phyloP scores from a whole-genome alignment of 2,888 invertebrate species.

The Carterocephalus palaemon region DNA sequence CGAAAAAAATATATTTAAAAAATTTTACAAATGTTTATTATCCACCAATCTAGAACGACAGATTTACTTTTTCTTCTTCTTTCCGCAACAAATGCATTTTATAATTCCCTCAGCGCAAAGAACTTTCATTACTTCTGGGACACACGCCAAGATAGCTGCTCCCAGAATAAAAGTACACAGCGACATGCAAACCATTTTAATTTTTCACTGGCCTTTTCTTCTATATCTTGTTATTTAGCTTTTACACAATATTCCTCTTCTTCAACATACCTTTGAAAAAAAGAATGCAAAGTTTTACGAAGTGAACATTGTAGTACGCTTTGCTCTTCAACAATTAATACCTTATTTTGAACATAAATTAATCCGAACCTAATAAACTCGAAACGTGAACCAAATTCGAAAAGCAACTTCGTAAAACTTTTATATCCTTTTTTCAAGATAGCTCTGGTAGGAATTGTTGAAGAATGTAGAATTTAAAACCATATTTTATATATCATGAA shows the following conservation, averaged over 20 bases:
- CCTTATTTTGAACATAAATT: too few relatives aligned
- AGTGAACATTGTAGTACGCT: conserved; percentile 30
- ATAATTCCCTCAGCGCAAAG: conserved; percentile 29
- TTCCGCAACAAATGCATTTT: conserved; percentile 35
- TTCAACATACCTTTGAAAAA: conserved; percentile 44
- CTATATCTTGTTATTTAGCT: neutral
- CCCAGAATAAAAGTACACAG: conserved; percentile 42
- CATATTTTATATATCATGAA: too few relatives aligned
- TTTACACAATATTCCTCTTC: conserved; percentile 23
- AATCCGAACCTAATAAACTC: too few relatives aligned
- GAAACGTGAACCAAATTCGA: conserved; percentile 7
- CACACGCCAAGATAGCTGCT: conserved; percentile 43
- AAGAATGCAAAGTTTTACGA: conserved; percentile 57
- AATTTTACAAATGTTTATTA: conserved; percentile 21
- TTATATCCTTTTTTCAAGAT: conserved; percentile 35
- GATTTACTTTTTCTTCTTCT: conserved; percentile 23
- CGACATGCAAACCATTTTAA: conserved; percentile 50
- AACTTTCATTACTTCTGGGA: conserved; percentile 34
- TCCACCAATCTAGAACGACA: conserved; percentile 38
- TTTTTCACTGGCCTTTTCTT: too few relatives aligned
- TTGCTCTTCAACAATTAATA: conserved; percentile 58
- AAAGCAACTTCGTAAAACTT: conserved; percentile 52
- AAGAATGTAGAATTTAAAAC: conserved; percentile 37
- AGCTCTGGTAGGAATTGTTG: conserved; percentile 57
- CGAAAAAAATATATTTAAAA: neutral